A percentile compares a stretch with the other conserved stretches of the same genome.
phyloP scores from a whole-genome alignment of 2,888 invertebrate species.

The Mythimna vitellina region DNA sequence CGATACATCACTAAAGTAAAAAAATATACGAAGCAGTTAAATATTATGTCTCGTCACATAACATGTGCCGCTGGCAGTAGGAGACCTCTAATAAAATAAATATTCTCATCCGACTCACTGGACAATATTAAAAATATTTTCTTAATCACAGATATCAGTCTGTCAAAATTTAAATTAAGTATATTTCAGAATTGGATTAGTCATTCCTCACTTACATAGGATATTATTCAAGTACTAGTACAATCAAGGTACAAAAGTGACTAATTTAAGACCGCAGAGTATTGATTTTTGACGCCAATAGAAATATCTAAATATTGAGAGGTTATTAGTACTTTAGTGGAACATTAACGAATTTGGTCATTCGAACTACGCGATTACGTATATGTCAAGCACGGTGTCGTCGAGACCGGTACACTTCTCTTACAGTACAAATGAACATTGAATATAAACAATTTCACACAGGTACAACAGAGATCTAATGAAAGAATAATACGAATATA shows the following conservation, averaged over 20 bases:
- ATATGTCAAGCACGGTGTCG: conserved; percentile 79
- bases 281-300: conserved; percentile 84
- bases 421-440: conserved; percentile 86
- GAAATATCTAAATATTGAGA: conserved; percentile 81
- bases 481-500: conserved; percentile 90
- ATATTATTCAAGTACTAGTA: conserved; percentile 88
- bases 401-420: conserved; percentile 82
- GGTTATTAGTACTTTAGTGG: conserved; percentile 78
- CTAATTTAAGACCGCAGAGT: conserved; percentile 89
- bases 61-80: conserved; percentile 86
- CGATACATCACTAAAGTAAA: conserved; percentile 79
- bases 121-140: conserved; percentile 91
- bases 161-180: conserved; percentile 91
- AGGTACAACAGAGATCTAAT: conserved; percentile 91
- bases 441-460: conserved; percentile 88
- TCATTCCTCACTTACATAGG: conserved; percentile 87
- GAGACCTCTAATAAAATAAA: conserved; percentile 90
- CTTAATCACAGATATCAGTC: conserved; percentile 91
- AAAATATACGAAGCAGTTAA: conserved; percentile 83
- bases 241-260: conserved; percentile 90
- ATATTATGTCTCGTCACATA: conserved; percentile 80
- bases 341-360: conserved; percentile 84
- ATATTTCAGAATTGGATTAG: conserved; percentile 90
- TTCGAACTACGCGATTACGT: conserved; percentile 84
- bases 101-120: conserved; percentile 90